Evolutionary conservation across 2,113 vertebrate genomes (phyloP).

Genomic region (Geococcyx californianus): DNA sequence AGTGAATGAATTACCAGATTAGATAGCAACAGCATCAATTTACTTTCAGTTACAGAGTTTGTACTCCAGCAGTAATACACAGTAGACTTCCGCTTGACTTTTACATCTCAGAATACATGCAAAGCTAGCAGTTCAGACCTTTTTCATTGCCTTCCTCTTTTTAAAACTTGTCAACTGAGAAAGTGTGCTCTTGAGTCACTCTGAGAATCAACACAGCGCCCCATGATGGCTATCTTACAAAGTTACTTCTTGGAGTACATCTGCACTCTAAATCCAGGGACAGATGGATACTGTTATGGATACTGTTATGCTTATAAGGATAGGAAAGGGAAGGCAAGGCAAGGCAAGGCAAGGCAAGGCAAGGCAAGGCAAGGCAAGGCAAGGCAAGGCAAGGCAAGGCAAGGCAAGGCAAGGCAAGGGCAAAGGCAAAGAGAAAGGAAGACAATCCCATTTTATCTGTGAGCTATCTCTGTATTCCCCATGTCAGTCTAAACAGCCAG

Average conservation of each 20-base stretch:
- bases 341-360: no score
- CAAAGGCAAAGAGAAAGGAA: not conserved
- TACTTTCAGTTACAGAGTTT: not conserved
- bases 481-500: not conserved
- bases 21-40: not conserved
- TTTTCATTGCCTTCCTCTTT: not conserved
- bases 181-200: not conserved
- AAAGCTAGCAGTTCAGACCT: not conserved
- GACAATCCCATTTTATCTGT: not conserved
- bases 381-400: no score
- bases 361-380: no score
- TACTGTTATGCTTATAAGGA: not conserved
- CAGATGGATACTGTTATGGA: conserved; percentile 49
- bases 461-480: not conserved
- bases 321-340: no score
- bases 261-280: conserved; percentile 26
- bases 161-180: not conserved
- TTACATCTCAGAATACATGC: not conserved
- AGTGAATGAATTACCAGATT: not conserved
- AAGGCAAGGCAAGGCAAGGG: no score
- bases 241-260: conserved; percentile 7
- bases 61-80: not conserved
- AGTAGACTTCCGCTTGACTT: not conserved
- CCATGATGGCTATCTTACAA: not conserved
- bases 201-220: not conserved